Evolutionary conservation across 1,140 invertebrate genomes (phyloP).

Genomic region (Lordiphosa stackelbergi): DNA sequence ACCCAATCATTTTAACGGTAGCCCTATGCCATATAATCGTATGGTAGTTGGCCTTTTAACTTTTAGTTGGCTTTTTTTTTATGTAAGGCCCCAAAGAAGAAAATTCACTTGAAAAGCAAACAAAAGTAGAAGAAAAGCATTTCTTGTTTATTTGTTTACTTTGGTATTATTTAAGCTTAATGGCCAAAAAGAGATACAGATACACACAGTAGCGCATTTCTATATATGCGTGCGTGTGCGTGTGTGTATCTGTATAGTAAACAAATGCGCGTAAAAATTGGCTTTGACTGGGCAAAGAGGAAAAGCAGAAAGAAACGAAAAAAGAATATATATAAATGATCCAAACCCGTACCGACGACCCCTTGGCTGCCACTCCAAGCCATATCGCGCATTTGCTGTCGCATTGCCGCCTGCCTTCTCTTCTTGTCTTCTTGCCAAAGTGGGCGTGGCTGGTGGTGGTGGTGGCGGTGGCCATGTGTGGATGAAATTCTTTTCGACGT

Average conservation of each 20-base stretch:
- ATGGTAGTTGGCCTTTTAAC: background rate
- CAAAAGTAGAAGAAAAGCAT: conserved; percentile 7
- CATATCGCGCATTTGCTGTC: conserved; percentile 7
- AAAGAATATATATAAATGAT: conserved; percentile 5
- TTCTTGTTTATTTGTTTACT: conserved; percentile 16
- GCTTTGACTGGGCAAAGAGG: background rate
- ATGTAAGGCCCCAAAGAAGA: conserved; percentile 14
- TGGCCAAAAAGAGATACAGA: conserved; percentile 16
- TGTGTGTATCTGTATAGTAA: conserved; percentile 17
- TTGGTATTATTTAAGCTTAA: conserved; percentile 24
- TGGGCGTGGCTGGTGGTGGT: background rate
- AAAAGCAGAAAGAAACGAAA: conserved; percentile 9
- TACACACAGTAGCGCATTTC: conserved; percentile 11
- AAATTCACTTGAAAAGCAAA: conserved; percentile 10
- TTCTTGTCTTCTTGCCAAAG: background rate
- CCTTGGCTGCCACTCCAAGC: conserved; percentile 1
- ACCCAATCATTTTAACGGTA: conserved; percentile 15
- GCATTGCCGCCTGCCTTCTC: conserved; percentile 1
- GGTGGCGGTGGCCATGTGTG: conserved; percentile 7
- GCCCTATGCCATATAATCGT: conserved; percentile 3
- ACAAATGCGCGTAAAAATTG: conserved; percentile 23
- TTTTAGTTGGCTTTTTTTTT: conserved; percentile 3
- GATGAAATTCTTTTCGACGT: conserved; percentile 5
- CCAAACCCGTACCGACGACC: conserved; percentile 7
- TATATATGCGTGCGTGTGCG: background rate